A percentile compares a stretch with the other conserved stretches of the same genome.
Conservation (phyloP, 2,888 invertebrate species). For the Papilio elwesi region DNA sequence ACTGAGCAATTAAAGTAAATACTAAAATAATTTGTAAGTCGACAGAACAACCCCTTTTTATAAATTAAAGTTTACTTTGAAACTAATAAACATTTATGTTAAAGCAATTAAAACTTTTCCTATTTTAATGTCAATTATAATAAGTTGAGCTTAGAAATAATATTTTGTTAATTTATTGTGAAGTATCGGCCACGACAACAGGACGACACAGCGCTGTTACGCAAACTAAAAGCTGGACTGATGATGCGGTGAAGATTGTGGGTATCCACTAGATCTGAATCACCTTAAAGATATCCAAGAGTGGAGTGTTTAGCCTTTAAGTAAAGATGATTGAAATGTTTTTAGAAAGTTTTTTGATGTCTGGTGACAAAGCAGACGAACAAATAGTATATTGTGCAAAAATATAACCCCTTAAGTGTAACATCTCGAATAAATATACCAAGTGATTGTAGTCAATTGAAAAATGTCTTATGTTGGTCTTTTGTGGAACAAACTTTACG, state of each 20-base stretch:
- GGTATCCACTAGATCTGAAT: too few species aligned
- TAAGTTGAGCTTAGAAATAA: slow-evolving; percentile 7
- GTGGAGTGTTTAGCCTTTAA: too few species aligned
- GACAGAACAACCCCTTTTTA: slow-evolving; percentile 8
- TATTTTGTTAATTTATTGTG: slow-evolving; percentile 8
- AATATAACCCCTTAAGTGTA: not conserved
- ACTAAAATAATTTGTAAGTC: not conserved
- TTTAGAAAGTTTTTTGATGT: not conserved
- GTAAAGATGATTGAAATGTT: too few species aligned
- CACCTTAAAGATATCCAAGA: too few species aligned
- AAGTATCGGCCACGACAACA: not conserved
- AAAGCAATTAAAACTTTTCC: slow-evolving; percentile 28
- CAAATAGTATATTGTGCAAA: not conserved
- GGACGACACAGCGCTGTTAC: too few species aligned
- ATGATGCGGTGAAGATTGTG: too few species aligned
- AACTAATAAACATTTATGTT: slow-evolving; percentile 21
- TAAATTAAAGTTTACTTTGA: slow-evolving; percentile 8
- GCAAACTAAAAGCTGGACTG: too few species aligned
- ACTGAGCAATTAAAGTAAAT: not conserved
- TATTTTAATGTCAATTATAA: slow-evolving; percentile 19
- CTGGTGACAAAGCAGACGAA: not conserved
- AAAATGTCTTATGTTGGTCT: not conserved
- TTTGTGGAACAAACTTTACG: slow-evolving; percentile 29
- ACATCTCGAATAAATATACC: not conserved
- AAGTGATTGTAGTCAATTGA: slow-evolving; percentile 5